Conservation (phyloP, 1,140 invertebrate genomes). For the Lycorma delicatula region DNA sequence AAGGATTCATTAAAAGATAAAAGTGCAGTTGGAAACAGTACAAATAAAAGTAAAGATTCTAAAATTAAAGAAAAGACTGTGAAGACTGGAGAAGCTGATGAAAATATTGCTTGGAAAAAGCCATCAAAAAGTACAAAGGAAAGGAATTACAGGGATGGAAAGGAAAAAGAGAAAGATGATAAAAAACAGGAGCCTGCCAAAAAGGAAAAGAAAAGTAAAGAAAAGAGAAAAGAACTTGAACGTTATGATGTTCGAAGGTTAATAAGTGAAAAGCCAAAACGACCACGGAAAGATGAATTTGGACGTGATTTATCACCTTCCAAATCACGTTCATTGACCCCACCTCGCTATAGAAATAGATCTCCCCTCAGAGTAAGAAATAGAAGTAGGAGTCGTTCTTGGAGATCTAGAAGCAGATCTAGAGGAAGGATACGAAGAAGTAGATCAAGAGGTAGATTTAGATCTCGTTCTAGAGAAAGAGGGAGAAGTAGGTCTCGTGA, state of each 20-base stretch:
- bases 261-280: constrained; percentile 56
- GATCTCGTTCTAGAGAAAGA: constrained; percentile 23
- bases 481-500: constrained; percentile 14
- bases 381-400: constrained; percentile 25
- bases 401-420: constrained; percentile 18
- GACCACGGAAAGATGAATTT: constrained; percentile 63
- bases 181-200: constrained; percentile 34
- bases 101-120: constrained; percentile 63
- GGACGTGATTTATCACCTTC: constrained; percentile 56
- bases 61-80: constrained; percentile 40
- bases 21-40: constrained; percentile 26
- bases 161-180: constrained; percentile 36
- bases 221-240: constrained; percentile 68
- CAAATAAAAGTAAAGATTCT: constrained; percentile 25
- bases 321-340: constrained; percentile 24
- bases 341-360: constrained; percentile 22
- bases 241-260: constrained; percentile 72
- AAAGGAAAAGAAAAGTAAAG: constrained; percentile 40
- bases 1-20: constrained; percentile 27
- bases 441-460: constrained; percentile 7
- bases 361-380: constrained; percentile 29
- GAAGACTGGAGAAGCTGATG: constrained; percentile 24
- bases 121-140: constrained; percentile 69
- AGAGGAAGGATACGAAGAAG: constrained; percentile 19
- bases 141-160: constrained; percentile 68